Percentiles rank a stretch among this genome's conserved stretches.
These are phyloP conservation scores for Campoletis raptor DNA, from an alignment of 2,888 invertebrate genomes.

Conservation along the genomic window DNA sequence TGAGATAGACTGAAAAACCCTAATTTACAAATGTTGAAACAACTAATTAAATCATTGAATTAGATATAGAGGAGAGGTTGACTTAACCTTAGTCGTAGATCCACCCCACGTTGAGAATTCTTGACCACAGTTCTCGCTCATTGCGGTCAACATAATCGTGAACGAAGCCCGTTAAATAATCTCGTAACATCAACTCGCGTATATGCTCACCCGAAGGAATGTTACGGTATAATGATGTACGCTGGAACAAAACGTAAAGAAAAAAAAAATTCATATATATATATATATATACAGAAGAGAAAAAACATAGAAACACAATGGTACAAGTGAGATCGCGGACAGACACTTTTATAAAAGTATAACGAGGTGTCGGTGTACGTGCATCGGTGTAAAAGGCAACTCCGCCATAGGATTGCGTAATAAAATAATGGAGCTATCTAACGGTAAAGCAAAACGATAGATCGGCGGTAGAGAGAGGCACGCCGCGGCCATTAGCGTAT, in stretches of 20 bases:
- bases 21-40: neutral
- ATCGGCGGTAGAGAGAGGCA: constrained; percentile 62
- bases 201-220: constrained; percentile 50
- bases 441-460: constrained; percentile 70
- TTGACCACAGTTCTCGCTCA: constrained; percentile 34
- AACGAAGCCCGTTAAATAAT: constrained; percentile 45
- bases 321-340: constrained; percentile 3
- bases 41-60: neutral
- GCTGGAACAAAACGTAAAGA: constrained; percentile 16
- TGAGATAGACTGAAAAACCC: neutral
- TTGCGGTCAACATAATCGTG: constrained; percentile 30
- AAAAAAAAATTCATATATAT: neutral
- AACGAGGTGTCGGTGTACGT: constrained; percentile 26
- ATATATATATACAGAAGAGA: neutral
- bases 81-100: neutral
- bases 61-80: neutral
- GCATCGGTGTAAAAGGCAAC: constrained; percentile 49
- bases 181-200: constrained; percentile 21
- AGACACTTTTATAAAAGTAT: constrained; percentile 47
- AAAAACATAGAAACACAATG: neutral
- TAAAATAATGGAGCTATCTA: constrained; percentile 71
- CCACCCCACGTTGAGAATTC: constrained; percentile 1
- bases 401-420: constrained; percentile 66
- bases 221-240: constrained; percentile 64
- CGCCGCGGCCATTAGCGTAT: constrained; percentile 70